Evolutionary conservation across 1,140 invertebrate genomes (phyloP).

Genomic region (Andrena cerasifolii): DNA sequence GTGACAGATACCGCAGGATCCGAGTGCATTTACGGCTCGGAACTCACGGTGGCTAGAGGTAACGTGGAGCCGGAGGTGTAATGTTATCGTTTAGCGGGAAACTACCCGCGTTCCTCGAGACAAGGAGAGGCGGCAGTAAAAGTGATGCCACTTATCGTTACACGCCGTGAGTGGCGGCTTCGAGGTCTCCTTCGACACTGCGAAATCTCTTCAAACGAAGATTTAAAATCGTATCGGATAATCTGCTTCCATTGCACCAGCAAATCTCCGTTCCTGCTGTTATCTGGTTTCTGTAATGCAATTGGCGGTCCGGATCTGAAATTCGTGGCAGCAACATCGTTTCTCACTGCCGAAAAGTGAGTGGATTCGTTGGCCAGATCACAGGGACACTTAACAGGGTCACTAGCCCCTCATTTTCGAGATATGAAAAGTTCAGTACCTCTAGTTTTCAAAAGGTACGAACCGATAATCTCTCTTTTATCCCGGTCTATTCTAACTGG

Average conservation of each 20-base stretch:
- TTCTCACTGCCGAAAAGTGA: not conserved
- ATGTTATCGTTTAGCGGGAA: constrained; percentile 67
- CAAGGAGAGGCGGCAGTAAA: constrained; percentile 16
- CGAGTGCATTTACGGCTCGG: constrained; percentile 55
- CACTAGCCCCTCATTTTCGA: constrained; percentile 15
- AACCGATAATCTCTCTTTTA: constrained; percentile 54
- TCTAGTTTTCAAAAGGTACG: constrained; percentile 50
- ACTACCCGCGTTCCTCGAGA: constrained; percentile 45
- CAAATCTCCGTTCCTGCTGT: too few species aligned
- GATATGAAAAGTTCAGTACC: constrained; percentile 46
- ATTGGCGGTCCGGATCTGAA: too few species aligned
- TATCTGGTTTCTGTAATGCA: too few species aligned
- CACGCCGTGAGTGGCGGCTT: constrained; percentile 12
- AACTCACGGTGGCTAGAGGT: constrained; percentile 19
- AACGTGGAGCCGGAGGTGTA: constrained; percentile 57
- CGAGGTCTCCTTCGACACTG: not conserved
- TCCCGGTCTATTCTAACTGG: constrained; percentile 49
- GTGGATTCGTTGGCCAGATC: not conserved
- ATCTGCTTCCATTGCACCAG: too few species aligned
- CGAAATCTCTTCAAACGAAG: not conserved
- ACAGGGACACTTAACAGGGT: constrained; percentile 29
- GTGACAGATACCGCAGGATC: constrained; percentile 56
- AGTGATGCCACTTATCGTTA: constrained; percentile 44
- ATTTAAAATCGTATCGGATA: too few species aligned
- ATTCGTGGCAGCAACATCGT: not conserved